Percentiles rank a stretch among this genome's conserved stretches.
These are phyloP conservation scores for Allolobophora icterica DNA, from an alignment of 2,888 invertebrate genomes.

Conservation along the genomic window DNA sequence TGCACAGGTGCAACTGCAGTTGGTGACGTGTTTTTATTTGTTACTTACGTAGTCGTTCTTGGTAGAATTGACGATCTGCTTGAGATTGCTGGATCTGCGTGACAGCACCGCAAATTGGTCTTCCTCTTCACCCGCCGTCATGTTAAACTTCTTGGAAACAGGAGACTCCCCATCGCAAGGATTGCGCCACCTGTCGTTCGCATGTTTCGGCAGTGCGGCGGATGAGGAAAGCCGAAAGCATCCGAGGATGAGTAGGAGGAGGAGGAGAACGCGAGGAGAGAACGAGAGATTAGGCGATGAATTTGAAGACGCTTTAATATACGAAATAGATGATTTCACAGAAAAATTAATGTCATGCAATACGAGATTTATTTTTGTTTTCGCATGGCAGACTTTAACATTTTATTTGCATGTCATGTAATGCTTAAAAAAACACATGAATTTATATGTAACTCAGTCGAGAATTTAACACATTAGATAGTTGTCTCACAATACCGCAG, in stretches of 20 bases:
- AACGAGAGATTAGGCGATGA: no score
- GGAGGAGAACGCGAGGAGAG: no score
- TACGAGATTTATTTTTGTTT: no score
- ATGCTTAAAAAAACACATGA: no score
- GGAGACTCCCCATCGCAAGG: neutral
- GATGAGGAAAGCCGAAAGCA: neutral
- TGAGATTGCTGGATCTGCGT: neutral
- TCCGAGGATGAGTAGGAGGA: neutral
- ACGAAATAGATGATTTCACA: no score
- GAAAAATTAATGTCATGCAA: no score
- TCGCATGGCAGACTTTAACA: no score
- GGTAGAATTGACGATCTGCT: neutral
- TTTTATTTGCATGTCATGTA: no score
- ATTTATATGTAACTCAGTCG: no score
- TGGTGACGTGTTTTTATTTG: neutral
- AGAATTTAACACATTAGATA: no score
- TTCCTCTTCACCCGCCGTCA: neutral
- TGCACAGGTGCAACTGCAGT: neutral
- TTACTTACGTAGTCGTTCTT: neutral
- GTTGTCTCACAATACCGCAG: no score
- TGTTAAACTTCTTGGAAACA: neutral
- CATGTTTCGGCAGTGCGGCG: neutral
- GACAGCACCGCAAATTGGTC: neutral
- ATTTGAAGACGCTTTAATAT: no score
- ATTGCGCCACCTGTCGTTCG: neutral